phyloP scores from a whole-genome alignment of 2,113 vertebrate species.

The Microcebus ravelobensis region DNA sequence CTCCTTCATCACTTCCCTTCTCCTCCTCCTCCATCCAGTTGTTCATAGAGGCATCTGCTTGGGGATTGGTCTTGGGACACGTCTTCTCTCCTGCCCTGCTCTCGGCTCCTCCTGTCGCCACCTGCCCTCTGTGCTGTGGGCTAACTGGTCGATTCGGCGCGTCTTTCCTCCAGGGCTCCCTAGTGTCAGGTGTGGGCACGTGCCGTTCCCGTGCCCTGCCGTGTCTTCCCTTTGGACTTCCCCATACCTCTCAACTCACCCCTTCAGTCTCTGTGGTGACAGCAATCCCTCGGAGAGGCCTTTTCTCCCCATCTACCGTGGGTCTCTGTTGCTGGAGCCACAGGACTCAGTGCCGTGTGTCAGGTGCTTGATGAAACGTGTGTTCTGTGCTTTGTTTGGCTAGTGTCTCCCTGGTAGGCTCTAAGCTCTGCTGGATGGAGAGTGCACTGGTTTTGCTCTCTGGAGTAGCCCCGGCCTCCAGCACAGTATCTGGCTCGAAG shows the following conservation, averaged over 20 bases:
- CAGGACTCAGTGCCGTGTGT: background rate
- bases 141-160: background rate
- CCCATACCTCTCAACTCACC: background rate
- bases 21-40: background rate
- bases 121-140: background rate
- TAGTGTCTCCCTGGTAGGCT: background rate
- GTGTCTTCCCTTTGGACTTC: background rate
- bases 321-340: background rate
- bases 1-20: background rate
- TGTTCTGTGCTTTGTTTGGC: background rate
- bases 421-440: background rate
- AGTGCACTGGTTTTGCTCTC: background rate
- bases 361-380: background rate
- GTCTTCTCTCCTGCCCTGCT: background rate
- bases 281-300: background rate
- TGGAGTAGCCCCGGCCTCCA: background rate
- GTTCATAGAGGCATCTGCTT: background rate
- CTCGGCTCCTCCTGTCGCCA: background rate
- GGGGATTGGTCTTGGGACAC: background rate
- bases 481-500: background rate
- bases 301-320: background rate
- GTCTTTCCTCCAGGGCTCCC: background rate
- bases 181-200: accelerated
- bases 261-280: background rate
- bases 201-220: too few relatives aligned